Conservation (phyloP, 1,140 invertebrate genomes). For the Antheraea mylitta region DNA sequence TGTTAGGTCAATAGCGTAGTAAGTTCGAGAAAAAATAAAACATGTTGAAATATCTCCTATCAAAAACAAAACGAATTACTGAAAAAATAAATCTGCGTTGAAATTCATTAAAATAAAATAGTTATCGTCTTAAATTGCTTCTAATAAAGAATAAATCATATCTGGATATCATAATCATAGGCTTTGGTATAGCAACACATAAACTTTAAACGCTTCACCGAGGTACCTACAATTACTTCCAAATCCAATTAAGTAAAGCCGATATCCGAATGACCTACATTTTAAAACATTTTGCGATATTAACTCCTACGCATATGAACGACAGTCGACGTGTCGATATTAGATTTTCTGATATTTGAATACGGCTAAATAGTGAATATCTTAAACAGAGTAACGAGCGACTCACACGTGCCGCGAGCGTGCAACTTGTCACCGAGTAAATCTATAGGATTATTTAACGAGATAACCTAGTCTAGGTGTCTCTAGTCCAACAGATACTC, state of each 20-base stretch:
- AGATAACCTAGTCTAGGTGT: not conserved
- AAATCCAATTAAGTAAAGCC: constrained; percentile 44
- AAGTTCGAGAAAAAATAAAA: too few relatives aligned
- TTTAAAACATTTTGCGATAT: constrained; percentile 40
- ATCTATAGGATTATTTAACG: not conserved
- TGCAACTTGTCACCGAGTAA: constrained; percentile 5
- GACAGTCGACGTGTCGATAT: constrained; percentile 36
- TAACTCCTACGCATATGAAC: constrained; percentile 35
- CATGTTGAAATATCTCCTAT: too few relatives aligned
- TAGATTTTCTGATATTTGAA: constrained; percentile 37
- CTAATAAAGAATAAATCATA: constrained; percentile 50
- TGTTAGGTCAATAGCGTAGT: too few relatives aligned
- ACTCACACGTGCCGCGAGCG: constrained; percentile 24
- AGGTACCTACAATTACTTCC: constrained; percentile 42
- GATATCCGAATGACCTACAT: constrained; percentile 49
- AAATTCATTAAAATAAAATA: constrained; percentile 18
- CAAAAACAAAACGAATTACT: not conserved
- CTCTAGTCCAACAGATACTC: too few relatives aligned
- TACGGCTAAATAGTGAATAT: constrained; percentile 15
- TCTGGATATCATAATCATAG: constrained; percentile 45
- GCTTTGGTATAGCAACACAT: constrained; percentile 38
- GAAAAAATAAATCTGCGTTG: not conserved
- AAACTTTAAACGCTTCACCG: constrained; percentile 42
- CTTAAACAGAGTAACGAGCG: constrained; percentile 9
- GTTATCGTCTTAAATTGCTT: constrained; percentile 43